Percentiles rank a stretch among this genome's conserved stretches.
Evolutionary conservation across 2,797 vertebrate genomes (phyloP).

Genomic region (Okamejei kenojei): DNA sequence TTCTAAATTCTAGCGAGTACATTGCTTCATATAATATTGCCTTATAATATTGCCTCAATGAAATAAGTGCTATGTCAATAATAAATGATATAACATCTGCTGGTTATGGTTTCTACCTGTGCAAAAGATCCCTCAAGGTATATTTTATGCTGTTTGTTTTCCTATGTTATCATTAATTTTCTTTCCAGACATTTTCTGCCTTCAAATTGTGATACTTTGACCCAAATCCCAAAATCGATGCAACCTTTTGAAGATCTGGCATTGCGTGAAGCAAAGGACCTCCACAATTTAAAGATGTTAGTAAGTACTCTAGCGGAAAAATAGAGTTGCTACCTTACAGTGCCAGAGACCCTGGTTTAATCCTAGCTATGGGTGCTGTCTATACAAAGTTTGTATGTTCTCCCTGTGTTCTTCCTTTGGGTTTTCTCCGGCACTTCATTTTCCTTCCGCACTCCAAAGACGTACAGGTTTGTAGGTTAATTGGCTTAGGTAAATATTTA

Average conservation of each 20-base stretch:
- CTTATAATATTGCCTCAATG: background rate
- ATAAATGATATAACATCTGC: too few relatives aligned
- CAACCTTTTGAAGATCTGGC: background rate
- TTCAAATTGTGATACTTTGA: background rate
- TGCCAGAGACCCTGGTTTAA: too few relatives aligned
- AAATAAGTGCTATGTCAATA: background rate
- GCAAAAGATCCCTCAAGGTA: background rate
- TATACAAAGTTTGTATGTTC: too few relatives aligned
- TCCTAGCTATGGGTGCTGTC: too few relatives aligned
- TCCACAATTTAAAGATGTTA: background rate
- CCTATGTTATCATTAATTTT: background rate
- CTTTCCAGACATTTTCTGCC: background rate
- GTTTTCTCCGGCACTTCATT: too few relatives aligned
- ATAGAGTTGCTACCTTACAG: too few relatives aligned
- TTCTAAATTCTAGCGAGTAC: too few relatives aligned
- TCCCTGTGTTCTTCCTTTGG: too few relatives aligned
- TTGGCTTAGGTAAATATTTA: too few relatives aligned
- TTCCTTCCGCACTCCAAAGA: too few relatives aligned
- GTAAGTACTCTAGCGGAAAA: background rate
- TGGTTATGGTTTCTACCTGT: background rate
- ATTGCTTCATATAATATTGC: too few relatives aligned
- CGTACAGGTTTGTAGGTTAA: too few relatives aligned
- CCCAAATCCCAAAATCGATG: background rate
- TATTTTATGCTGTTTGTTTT: slow-evolving; percentile 5
- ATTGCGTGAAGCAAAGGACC: background rate